Evolutionary conservation across 2,888 invertebrate species (phyloP), one percentile per base, ranked within the genome.

Genomic region (Nudaria mundana): DNA sequence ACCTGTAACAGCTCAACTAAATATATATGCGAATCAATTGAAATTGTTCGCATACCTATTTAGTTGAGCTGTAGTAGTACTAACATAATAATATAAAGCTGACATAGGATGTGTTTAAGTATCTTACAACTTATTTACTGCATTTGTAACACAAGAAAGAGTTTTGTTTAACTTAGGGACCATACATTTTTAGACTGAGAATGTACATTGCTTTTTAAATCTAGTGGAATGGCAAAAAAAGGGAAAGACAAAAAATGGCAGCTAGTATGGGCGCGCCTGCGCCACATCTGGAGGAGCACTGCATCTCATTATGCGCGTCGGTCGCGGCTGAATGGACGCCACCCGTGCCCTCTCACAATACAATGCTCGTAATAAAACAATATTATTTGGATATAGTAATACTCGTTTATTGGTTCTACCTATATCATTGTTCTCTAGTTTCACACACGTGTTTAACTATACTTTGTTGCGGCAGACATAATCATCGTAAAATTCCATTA

Each of bases 201-300:
- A 41, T 42, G n/a, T n/a, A n/a, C n/a, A n/a, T n/a, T n/a, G n/a
- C n/a, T n/a, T 20, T 20, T 20, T 5, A 20, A 20, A 46, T 60
- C 46, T 57, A 52, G 33, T 45, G 40, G 48, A 41, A 51, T 48
- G 39, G 49, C 51, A 20, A 59, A 58, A 54, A 57, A 60, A 54
- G 26, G 42, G 37, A 48, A 69, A 71, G 71, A 77, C 77, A 84
- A 84, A 82, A 81, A 81, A 72, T 69, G 67, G 63, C 66, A 66
- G 63, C 65, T 69, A 63, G 62, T 70, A 53, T 71, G 71, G 81
- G 76, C 78, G 78, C 85, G 85, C 78, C 82, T 86, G 86, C 80
- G 81, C 76, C 80, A 78, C 86, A 86, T 86, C 84, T 86, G 87
- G 81, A 72, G 73, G 75, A 75, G 77, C 76, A 77, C 75, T 81